Evolutionary conservation across 2,113 vertebrate species (phyloP).

Genomic region (Pangasianodon hypophthalmus): DNA sequence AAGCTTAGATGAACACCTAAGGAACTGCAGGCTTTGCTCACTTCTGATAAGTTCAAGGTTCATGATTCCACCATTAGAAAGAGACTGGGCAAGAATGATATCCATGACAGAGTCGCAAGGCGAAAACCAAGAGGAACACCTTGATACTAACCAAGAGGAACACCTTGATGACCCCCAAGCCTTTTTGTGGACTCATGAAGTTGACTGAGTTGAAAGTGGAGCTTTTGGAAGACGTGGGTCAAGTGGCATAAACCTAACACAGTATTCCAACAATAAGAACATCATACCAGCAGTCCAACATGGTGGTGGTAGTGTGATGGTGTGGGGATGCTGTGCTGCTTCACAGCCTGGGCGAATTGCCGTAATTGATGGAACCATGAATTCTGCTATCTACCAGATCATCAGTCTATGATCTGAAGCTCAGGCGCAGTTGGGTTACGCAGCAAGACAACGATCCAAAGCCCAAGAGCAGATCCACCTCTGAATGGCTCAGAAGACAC

Average conservation of each 20-base stretch:
- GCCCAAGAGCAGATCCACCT: too few relatives aligned
- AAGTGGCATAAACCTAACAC: too few relatives aligned
- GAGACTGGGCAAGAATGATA: neutral
- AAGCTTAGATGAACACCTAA: neutral
- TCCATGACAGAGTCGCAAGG: neutral
- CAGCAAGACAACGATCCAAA: neutral
- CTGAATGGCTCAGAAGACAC: neutral
- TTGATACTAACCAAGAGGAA: neutral
- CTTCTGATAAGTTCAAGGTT: neutral
- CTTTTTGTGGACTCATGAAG: neutral
- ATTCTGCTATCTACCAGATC: too few relatives aligned
- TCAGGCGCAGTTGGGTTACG: neutral
- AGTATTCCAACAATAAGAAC: too few relatives aligned
- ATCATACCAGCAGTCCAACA: too few relatives aligned
- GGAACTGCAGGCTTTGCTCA: neutral
- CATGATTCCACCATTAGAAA: neutral
- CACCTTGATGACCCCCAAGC: neutral
- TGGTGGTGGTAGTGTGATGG: neutral
- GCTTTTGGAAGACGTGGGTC: neutral
- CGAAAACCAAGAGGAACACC: neutral
- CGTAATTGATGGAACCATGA: neutral
- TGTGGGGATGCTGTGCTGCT: neutral
- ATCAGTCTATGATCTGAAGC: neutral
- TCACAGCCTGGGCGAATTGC: neutral
- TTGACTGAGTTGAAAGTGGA: neutral